Evolutionary conservation across 1,140 invertebrate genomes (phyloP).

Genomic region (Melitaea cinxia): DNA sequence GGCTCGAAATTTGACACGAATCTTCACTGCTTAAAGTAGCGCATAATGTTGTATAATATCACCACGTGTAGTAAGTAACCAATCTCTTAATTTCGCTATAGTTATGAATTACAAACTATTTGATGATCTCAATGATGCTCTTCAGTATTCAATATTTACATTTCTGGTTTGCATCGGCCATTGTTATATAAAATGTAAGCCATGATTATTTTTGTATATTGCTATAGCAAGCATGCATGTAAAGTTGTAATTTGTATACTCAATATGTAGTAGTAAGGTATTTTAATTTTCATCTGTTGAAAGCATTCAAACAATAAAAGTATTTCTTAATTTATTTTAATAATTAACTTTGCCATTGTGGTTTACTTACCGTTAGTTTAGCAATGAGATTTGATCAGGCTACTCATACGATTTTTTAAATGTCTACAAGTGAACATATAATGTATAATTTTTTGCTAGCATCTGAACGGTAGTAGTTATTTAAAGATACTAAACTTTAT

Average conservation of each 20-base stretch:
- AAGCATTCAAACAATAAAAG: background rate
- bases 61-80: too few relatives aligned
- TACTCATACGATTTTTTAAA: conserved; percentile 1
- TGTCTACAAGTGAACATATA: background rate
- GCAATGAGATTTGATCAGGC: background rate
- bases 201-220: conserved; percentile 28
- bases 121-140: conserved; percentile 71
- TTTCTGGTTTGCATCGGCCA: conserved; percentile 57
- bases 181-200: conserved; percentile 38
- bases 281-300: background rate
- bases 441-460: too few relatives aligned
- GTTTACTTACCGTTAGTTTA: background rate
- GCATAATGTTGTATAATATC: too few relatives aligned
- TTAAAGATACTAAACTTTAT: too few relatives aligned
- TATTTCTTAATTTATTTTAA: background rate
- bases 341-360: background rate
- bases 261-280: background rate
- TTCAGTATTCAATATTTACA: conserved; percentile 59
- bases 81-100: background rate
- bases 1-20: too few relatives aligned
- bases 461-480: too few relatives aligned
- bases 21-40: too few relatives aligned
- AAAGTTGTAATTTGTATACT: background rate
- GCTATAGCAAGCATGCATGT: conserved; percentile 7
- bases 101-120: background rate